Evolutionary conservation across 1,140 invertebrate genomes (phyloP).

Genomic region (Sycophila sp.): DNA sequence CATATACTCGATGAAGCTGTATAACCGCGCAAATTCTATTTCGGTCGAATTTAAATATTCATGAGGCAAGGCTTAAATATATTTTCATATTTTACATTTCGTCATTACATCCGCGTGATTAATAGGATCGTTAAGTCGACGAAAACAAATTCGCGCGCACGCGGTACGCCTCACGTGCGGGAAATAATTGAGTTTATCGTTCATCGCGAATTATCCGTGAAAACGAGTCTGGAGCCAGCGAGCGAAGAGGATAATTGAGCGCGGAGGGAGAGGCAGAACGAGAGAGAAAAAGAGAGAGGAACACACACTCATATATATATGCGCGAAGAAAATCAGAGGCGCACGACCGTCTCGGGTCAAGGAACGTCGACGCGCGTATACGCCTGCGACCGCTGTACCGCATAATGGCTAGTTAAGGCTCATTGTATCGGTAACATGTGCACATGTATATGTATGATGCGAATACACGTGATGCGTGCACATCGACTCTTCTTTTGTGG

Average conservation of each 20-base stretch:
- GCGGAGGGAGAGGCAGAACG: background rate
- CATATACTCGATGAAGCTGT: too few species aligned
- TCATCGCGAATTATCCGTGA: conserved; percentile 5
- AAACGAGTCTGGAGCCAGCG: background rate
- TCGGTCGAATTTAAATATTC: too few species aligned
- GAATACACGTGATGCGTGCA: conserved; percentile 41
- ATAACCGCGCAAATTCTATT: too few species aligned
- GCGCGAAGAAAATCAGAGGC: conserved; percentile 49
- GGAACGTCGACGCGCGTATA: conserved; percentile 7
- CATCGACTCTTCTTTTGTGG: too few species aligned
- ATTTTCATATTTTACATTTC: too few species aligned
- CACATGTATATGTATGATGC: conserved; percentile 5
- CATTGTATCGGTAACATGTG: conserved; percentile 55
- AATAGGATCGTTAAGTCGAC: background rate
- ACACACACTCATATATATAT: too few species aligned
- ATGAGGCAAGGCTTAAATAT: too few species aligned
- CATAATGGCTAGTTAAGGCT: conserved; percentile 61
- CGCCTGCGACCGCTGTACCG: conserved; percentile 41
- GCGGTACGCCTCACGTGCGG: background rate
- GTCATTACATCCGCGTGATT: background rate
- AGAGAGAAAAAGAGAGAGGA: background rate
- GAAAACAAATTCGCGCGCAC: background rate
- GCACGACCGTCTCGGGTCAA: conserved; percentile 33
- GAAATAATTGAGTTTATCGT: conserved; percentile 10
- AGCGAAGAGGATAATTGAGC: conserved; percentile 13